Base-by-base conservation (phyloP, 2,113 vertebrate genomes). In the Pyxicephalus adspersus region DNA sequence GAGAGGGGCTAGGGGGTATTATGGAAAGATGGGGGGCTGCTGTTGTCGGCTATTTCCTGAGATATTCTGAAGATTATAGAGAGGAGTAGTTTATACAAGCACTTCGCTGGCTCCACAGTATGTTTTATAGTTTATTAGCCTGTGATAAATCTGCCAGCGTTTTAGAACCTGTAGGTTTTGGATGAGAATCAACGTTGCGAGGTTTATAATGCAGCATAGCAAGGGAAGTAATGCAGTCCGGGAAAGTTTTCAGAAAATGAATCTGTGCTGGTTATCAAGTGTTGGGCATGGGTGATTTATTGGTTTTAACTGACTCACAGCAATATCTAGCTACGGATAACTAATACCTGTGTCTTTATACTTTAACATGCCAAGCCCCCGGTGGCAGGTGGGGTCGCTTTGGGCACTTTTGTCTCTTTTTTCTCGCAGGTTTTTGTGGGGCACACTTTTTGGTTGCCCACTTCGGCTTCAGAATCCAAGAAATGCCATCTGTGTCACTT, bases 131-230 rank as follows among this genome's bases (percentile, higher is more conserved):
- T 73, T 73, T 73, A 58, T 58, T 58, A 34, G 52, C 25, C n/a
- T n/a, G 28, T 22, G 26, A 72, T 57, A 72, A 72, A 72, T 11
- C 68, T 57, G 68, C 9, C 51, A 29, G 52, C 26, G 13, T 28
- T 72, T 55, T 16, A 72, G 15, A 22, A 72, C 29, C 51, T 72
- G 68, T 22, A 20, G 52, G 28, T 73, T 58, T 73, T 57, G 70
- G 70, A 73, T 8, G 2, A 26, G 52, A 57, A 29, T 73, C 52
- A 73, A 73, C 31, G 52, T 72, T 22, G 20, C 70, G 22, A 72
- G 51, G 54, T 73, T 73, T 73, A 73, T 73, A 34, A n/a, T 19
- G 55, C 68, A 72, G 52, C 31, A 55, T 55, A 57, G 29, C 50
- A 2, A 31, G 57, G 25, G 15, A 51, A 51, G 45, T 28, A 31